Percentiles rank a stretch among this genome's conserved stretches.
Conservation (phyloP, 1,140 invertebrate genomes). For the Bombus waltoni region DNA sequence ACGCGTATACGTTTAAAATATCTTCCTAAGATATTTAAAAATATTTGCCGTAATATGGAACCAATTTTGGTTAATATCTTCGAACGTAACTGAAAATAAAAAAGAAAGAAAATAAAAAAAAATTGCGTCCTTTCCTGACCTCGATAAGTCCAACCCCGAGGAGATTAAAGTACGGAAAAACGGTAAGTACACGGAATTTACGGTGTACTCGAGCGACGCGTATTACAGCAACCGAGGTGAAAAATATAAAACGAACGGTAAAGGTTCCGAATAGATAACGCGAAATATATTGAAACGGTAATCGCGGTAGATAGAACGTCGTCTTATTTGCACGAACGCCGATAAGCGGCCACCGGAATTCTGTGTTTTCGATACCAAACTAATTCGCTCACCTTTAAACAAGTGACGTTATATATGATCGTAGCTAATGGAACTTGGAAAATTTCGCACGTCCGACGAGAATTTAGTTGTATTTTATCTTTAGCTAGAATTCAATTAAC, state of each 20-base stretch:
- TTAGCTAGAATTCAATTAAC: neutral
- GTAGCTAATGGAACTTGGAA: neutral
- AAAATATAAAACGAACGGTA: neutral
- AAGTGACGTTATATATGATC: neutral
- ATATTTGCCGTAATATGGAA: no score
- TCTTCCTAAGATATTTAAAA: no score
- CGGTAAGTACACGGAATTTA: neutral
- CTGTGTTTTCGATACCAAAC: neutral
- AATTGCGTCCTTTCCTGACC: neutral
- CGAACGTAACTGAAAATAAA: neutral
- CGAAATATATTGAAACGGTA: neutral
- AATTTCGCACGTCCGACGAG: neutral
- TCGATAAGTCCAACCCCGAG: neutral
- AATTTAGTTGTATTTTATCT: neutral
- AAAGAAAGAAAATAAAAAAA: neutral
- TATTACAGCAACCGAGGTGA: neutral
- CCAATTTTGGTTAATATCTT: no score
- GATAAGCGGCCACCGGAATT: slow-evolving; percentile 3
- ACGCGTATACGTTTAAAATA: no score
- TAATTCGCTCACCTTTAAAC: neutral
- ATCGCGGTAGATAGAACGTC: neutral
- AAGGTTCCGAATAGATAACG: neutral
- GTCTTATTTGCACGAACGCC: neutral
- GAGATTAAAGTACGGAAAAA: neutral
- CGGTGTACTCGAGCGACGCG: neutral